These are phyloP conservation scores for Polypterus senegalus DNA, from an alignment of 2,113 vertebrate genomes.

Conservation along the genomic window DNA sequence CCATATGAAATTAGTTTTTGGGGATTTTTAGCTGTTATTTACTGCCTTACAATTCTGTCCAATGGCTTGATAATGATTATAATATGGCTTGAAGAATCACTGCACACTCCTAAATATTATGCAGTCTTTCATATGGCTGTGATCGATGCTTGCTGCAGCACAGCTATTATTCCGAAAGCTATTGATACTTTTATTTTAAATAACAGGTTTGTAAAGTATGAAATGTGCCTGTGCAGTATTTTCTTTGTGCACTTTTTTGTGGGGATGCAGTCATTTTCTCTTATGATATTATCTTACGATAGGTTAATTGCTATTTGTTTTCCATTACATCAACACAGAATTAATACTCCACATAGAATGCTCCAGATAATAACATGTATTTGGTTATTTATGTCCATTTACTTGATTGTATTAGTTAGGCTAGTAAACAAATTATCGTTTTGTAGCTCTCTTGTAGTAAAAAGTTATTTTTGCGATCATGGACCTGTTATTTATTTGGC, in stretches of 20 bases:
- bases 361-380: not conserved
- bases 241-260: conserved; percentile 4
- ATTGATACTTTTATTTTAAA: conserved; percentile 5
- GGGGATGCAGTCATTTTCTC: not conserved
- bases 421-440: not conserved
- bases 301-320: conserved; percentile 8
- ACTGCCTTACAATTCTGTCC: conserved; percentile 26
- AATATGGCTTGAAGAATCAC: conserved; percentile 3
- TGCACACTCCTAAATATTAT: conserved; percentile 13
- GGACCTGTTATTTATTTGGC: not conserved
- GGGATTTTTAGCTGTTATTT: conserved; percentile 36
- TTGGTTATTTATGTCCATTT: not conserved
- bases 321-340: not conserved
- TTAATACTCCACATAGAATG: not conserved
- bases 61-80: conserved; percentile 23
- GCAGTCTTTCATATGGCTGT: conserved; percentile 11
- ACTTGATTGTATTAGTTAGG: not conserved
- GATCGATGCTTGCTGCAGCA: not conserved
- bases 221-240: not conserved
- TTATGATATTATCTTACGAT: conserved; percentile 1
- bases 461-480: conserved; percentile 11
- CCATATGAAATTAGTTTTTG: conserved; percentile 36
- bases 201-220: not conserved
- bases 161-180: not conserved
- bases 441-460: conserved; percentile 6